Base-by-base conservation (phyloP, 2,113 vertebrate species). In the Podarcis raffonei region DNA sequence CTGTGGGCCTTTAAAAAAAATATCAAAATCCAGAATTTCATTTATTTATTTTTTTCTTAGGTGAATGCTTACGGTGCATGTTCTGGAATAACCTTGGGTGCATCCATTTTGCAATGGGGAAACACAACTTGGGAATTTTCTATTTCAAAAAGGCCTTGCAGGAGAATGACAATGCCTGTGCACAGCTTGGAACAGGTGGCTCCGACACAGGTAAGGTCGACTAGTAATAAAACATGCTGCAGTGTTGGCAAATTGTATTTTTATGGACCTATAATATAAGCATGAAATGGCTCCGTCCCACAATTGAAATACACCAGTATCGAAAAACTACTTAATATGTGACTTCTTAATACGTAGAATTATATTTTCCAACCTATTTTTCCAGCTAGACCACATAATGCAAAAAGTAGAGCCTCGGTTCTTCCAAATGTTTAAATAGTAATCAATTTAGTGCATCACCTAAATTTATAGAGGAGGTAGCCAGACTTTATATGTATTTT, bases 81-180 rank as follows among this genome's bases (percentile, higher is more conserved):
- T 99, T 99, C 96, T 99, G 99, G 99, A 99, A 99, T 95, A 99
- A 99, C 94, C 98, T 99, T 93, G 99, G 99, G 78, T 99, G 99
- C 94, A 99, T 99, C 93, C 99, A 99, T 96, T 99, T 99, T 96
- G 99, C 99, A 57, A 99, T 99, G 99, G 99, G 98, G 92, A 99
- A 99, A 94, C 98, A 99, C 96, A 99, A 99, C 76, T 96, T 99
- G 71, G 99, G 99, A 69, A 98, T 99, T 94, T 99, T 99, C 97
- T 99, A 99, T 96, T 99, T 99, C 95, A 99, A 99, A 96, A 99
- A 99, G 95, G 98, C 99, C 2, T 97, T 99, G 59, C 99, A 99
- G 94, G 99, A 99, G 95, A 99, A 99, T 0, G 99, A 99, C 92
- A 97, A 97, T 86, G 98, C 98, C 0, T 99, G 98, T 92, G 98